Percentiles rank a stretch among this genome's conserved stretches.
phyloP scores from a whole-genome alignment of 2,888 invertebrate genomes.

The Ceramica pisi region DNA sequence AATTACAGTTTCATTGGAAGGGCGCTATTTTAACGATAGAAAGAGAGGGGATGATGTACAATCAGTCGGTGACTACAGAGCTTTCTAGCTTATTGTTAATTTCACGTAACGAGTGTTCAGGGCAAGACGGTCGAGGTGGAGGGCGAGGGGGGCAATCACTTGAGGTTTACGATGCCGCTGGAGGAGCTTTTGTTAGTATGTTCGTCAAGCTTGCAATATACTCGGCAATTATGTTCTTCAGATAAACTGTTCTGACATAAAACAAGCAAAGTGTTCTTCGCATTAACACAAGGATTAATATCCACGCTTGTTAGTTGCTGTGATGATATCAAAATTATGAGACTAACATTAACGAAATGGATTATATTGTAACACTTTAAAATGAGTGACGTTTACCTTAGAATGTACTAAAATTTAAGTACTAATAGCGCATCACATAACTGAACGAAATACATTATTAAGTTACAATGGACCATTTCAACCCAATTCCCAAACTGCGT shows the following conservation, averaged over 20 bases:
- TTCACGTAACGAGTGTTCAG: constrained; percentile 21
- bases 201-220: neutral
- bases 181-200: neutral
- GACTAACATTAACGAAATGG: no score
- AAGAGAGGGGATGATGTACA: neutral
- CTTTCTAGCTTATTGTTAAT: constrained; percentile 22
- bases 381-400: neutral
- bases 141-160: neutral
- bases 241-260: no score
- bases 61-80: constrained; percentile 2
- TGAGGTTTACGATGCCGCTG: constrained; percentile 1
- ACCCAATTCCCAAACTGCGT: neutral
- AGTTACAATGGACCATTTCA: neutral
- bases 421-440: neutral
- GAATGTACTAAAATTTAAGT: neutral
- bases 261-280: no score
- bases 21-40: neutral
- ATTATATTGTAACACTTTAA: neutral
- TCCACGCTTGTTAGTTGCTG: no score
- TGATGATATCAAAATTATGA: no score
- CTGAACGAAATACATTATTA: neutral
- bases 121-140: neutral
- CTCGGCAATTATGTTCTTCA: neutral
- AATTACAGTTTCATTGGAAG: neutral
- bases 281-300: no score